Base-by-base conservation (phyloP, 2,888 invertebrate genomes). In the Drosophila paranaensis region DNA sequence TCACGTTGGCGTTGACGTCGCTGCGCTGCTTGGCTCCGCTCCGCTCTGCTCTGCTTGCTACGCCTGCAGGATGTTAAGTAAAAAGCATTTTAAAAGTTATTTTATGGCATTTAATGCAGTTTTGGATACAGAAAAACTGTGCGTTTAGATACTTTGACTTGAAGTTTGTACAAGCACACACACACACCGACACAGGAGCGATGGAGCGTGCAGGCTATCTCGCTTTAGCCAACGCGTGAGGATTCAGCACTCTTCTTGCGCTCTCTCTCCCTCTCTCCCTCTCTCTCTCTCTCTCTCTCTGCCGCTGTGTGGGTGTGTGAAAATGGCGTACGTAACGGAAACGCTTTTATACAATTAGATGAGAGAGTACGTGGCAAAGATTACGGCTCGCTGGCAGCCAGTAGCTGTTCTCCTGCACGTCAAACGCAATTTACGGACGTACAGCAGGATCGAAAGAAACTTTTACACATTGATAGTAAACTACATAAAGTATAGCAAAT, bases 31-130 rank as follows among this genome's bases (percentile, higher is more conserved):
- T 54, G 51, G 33, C 20, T 61, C 27, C 16, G 42, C 40, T 27
- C 54, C 55, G 60, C 50, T 48, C 35, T 33, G 62, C 56, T 43
- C 37, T 55, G 61, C 43, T 57, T 48, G 51, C 46, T 57, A 56
- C 46, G 65, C 66, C 51, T 48, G 67, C 76, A 77, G 78, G 81
- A 89, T 90, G 89, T 87, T 89, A 84, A 85, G 83, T 89, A 88
- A 90, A 91, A 91, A 90, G 88, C 91, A 88, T 89, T 91, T 90
- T 89, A 86, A 82, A 90, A 90, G 89, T 91, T 90, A 90, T 90
- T 90, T 90, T 90, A 90, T 90, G 90, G 91, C 89, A 88, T 91
- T 90, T 91, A 90, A 89, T 85, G 87, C 90, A 84, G 87, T 82
- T 90, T 89, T 80, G 78, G 82, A 83, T 85, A 87, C 79, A 89